Base-by-base conservation (phyloP, 2,113 vertebrate species). In the Eira barbara region DNA sequence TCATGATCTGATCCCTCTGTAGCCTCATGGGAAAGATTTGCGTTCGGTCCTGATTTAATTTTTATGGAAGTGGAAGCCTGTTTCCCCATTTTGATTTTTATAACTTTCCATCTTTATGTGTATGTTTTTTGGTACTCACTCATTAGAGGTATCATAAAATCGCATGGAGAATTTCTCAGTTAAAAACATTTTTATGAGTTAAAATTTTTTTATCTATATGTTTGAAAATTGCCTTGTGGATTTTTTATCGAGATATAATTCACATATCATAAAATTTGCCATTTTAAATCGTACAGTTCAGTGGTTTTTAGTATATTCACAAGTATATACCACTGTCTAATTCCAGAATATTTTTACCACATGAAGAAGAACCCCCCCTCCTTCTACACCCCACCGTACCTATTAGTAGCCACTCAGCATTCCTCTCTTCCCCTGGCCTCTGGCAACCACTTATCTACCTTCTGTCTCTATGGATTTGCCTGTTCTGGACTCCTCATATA, bases 241-340 rank as follows among this genome's bases (percentile, higher is more conserved):
- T 91, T 36, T 90, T 95, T 95, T 61, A 91, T 86, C 49, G 79
- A 93, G 78, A 63, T 93, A 39, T 88, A 78, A 67, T 94, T 96
- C 57, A 81, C n/a, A 57, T 42, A 52, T 42, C 45, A 71, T 94
- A 83, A 97, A 52, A 95, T 45, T 76, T 20, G 17, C 63, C 87
- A 85, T 81, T 94, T 91, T 57, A 74, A 95, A 86, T 42, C 14
- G 1, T 52, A 31, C 61, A 49, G 6, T 71, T 85, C 71, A 55
- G 45, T 85, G 65, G 34, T 21, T 95, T 91, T 82, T 85, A 91
- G 67, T 61, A 21, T 83, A 74, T 23, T 86, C 79, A 67, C 17
- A 34, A 27, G 36, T 76, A 3, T 34, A 11, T 45, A 29, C 47
- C 45, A 23, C 39, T 15, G n/a, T 29, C 39, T 31, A 73, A 67